Base-by-base conservation (phyloP, 2,888 invertebrate species). In the Eremobia ochroleuca region DNA sequence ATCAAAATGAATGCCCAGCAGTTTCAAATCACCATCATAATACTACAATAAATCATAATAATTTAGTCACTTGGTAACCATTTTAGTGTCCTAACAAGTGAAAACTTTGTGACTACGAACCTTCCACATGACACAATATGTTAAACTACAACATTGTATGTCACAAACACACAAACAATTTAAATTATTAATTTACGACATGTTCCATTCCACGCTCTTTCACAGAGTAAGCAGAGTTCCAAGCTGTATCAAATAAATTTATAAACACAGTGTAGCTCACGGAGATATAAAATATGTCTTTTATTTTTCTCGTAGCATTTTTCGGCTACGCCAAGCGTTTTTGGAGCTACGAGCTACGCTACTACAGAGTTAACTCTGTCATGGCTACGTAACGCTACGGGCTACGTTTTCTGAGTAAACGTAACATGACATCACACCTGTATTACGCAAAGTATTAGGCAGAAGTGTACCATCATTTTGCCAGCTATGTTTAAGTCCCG, bases 181-280 rank as follows among this genome's bases (percentile, higher is more conserved):
- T 68, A 68, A 82, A 82, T 68, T 43, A 79, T 68, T 82, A 82
- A 79, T 76, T 82, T 82, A 43, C 61, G 43, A 59, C 46, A 67
- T 67, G 52, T 81, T 62, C 82, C 61, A 66, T 79, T 68, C 67
- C 68, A 52, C 62, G 82, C 18, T 76, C 28, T 43, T 34, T 43
- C 68, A 37, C 55, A 37, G 46, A 52, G 46, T n/a, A n/a, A 55
- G 55, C 62, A 61, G 31, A 46, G 21, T 74, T 52, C 8, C 59
- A 81, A 75, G 77, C 68, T 59, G 67, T 52, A 59, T 58, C 64
- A 28, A 65, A 76, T 76, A 68, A 74, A 81, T 79, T 21, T 71
- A 28, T 62, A 71, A 62, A 43, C 55, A 40, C 18, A 25, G 61
- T 61, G 37, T 25, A 37, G 74, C 28, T n/a, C 37, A 34, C 79